Conservation (phyloP, 1,140 invertebrate species). For the Drosophila burlai region DNA sequence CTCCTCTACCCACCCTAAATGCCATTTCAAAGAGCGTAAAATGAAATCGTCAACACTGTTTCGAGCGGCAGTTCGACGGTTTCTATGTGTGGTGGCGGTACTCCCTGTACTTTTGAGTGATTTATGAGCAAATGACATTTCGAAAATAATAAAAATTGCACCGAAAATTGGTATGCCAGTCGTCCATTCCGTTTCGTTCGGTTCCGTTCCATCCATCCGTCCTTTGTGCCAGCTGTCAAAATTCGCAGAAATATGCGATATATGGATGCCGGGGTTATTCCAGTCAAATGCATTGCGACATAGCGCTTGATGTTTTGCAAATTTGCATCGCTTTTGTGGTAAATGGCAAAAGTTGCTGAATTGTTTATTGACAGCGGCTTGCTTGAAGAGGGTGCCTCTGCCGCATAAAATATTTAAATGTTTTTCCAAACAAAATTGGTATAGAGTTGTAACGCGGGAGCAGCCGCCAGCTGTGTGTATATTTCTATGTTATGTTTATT, state of each 20-base stretch:
- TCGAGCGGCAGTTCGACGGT: background rate
- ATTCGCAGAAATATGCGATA: conserved; percentile 52
- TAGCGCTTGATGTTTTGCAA: conserved; percentile 57
- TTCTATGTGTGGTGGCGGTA: conserved; percentile 7
- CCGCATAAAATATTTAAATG: conserved; percentile 38
- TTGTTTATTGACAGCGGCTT: conserved; percentile 63
- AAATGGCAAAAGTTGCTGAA: conserved; percentile 49
- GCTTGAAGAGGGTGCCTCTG: conserved; percentile 9
- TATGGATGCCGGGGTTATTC: conserved; percentile 7
- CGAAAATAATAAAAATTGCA: conserved; percentile 71
- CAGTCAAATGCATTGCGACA: conserved; percentile 58
- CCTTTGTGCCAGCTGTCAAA: conserved; percentile 48
- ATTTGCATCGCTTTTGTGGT: conserved; percentile 71
- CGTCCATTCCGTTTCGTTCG: conserved; percentile 12
- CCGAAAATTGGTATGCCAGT: conserved; percentile 59
- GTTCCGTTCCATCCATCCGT: conserved; percentile 10
- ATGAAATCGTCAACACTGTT: conserved; percentile 59
- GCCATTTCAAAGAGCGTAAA: conserved; percentile 42
- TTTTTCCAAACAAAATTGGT: conserved; percentile 15
- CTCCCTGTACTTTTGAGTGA: conserved; percentile 51
- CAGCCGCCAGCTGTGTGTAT: background rate
- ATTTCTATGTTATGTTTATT: conserved; percentile 12
- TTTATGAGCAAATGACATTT: conserved; percentile 74
- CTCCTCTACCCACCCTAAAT: conserved; percentile 5
- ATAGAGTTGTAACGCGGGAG: background rate